Evolutionary conservation across 1,140 invertebrate genomes (phyloP).

Genomic region (Zeugodacus cucurbitae): DNA sequence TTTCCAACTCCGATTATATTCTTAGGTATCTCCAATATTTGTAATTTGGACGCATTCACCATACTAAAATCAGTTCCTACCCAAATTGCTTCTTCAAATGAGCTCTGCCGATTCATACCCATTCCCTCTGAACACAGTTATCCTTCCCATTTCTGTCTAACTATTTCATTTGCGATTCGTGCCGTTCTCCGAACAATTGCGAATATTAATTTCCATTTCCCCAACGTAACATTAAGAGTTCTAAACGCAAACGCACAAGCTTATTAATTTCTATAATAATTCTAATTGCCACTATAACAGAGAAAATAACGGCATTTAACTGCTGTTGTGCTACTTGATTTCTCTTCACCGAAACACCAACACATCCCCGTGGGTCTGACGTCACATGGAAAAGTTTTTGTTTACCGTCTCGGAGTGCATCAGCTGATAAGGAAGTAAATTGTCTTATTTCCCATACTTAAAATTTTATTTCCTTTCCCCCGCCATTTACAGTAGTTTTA

Average conservation of each 20-base stretch:
- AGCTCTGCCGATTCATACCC: no score
- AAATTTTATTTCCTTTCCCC: neutral
- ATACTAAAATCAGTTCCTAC: no score
- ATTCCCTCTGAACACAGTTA: no score
- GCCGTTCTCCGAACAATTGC: neutral
- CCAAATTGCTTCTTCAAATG: no score
- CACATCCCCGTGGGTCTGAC: neutral
- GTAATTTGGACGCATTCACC: no score
- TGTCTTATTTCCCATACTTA: neutral
- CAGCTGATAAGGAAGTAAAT: slow-evolving; percentile 19
- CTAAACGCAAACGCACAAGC: neutral
- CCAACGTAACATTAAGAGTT: neutral
- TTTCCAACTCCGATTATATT: no score
- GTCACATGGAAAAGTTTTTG: neutral
- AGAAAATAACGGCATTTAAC: neutral
- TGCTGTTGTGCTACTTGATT: neutral
- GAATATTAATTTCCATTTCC: neutral
- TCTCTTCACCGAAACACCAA: no score
- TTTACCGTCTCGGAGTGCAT: neutral
- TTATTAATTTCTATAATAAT: neutral
- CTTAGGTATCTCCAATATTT: no score
- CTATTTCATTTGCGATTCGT: neutral
- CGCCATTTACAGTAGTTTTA: neutral
- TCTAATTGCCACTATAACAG: neutral
- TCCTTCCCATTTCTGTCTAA: no score